Evolutionary conservation across 2,888 invertebrate species (phyloP), one percentile per base, ranked within the genome.

Genomic region (Liposcelis brunnea): DNA sequence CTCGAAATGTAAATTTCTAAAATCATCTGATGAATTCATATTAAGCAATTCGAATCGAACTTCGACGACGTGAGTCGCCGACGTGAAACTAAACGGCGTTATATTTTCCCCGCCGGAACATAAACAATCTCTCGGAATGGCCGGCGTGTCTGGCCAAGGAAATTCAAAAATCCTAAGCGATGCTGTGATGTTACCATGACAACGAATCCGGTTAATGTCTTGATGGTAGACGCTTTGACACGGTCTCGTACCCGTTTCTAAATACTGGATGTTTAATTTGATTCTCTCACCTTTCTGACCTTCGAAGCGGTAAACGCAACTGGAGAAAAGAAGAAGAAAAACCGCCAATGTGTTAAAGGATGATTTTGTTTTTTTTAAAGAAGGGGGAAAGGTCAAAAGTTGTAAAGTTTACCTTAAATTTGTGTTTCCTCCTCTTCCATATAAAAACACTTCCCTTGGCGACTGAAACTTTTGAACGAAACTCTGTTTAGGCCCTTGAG

Each of bases 231-330:
- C 67, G 0, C 76, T 75, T 31, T 67, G 64, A 55, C 77, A 77
- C 1, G 51, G 54, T 55, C 66, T 55, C 55, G 75, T 70, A 46
- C 72, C 69, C 7, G 74, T 77, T n/a, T 74, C 67, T 2, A 86
- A 69, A 49, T 77, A 77, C 56, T 77, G 80, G 44, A 89, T 70
- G 45, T 79, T 75, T 42, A 90, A 68, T 49, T 80, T 75, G 42
- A 89, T 75, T 42, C 80, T 72, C 60, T 89, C 86, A 42, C 84
- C 84, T 44, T 78, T 76, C 55, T 80, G 80, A 0, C 80, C 87
- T 64, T 87, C 85, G 58, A 89, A 89, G 40, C 85, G 80, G 62
- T 89, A 89, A 38, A 80, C 74, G 63, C 91, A 91, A 56, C 81
- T 82, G 69, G 43, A 68, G 65, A 37, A 49, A 45, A 45, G 14